Evolutionary conservation across 2,113 vertebrate genomes (phyloP), one percentile per base, ranked within the genome.

Genomic region (Hypomesus transpacificus): DNA sequence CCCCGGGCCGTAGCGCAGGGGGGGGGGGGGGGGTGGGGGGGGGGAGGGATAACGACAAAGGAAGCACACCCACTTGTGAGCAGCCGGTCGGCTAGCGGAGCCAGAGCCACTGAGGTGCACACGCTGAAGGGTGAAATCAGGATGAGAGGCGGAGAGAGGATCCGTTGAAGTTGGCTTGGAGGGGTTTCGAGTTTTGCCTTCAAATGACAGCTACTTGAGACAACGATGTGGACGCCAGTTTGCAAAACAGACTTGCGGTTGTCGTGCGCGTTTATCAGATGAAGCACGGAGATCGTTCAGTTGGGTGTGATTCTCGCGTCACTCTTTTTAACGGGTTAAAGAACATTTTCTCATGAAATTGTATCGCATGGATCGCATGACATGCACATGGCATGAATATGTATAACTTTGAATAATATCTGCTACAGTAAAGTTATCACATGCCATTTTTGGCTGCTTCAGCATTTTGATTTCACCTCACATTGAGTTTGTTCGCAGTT

Each of bases 371-470:
- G 34, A 13, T 69, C 5, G n/a, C 17, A 20, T 20, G 39, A 46
- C 39, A 11, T 11, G 8, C 7, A 46, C 14, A 61, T 26, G 20
- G 63, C 50, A 71, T 4, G 63, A 62, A 24, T 22, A 28, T 14
- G 60, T 59, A 22, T 68, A 70, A 54, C 73, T 52, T 28, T 52
- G 9, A 78, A 57, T 57, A 60, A 70, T 52, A 52, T 34, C 31
- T 34, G 31, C 31, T 34, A 34, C 31, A 7, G 31, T 34, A 34
- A 34, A 6, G 31, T 34, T 34, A 34, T 21, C 13, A n/a, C 66
- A 65, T 72, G 68, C 74, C 75, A 61, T 51, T 52, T 74, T 72
- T 78, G 61, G 6, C 64, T 50, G 51, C 53, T 60, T 17, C 3
- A 5, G 24, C 58, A 4, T 14, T 60, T 60, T 60, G 17, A 11